These are phyloP conservation scores for Ruditapes philippinarum DNA, from an alignment of 1,140 invertebrate genomes.

Conservation along the genomic window DNA sequence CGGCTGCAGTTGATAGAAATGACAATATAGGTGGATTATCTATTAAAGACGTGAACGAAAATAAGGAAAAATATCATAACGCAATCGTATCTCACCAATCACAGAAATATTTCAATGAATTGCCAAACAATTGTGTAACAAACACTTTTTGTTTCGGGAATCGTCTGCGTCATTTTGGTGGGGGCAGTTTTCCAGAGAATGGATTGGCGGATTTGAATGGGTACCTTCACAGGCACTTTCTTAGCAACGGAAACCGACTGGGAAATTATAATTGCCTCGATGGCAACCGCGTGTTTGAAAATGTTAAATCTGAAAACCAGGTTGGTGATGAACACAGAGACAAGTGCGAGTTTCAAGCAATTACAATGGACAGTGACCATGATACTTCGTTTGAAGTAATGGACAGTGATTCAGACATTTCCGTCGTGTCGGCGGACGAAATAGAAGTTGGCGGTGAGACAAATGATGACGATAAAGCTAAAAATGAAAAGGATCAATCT, in stretches of 20 bases:
- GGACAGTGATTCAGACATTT: constrained; percentile 12
- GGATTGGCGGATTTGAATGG: neutral
- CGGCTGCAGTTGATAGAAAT: neutral
- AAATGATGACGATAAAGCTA: neutral
- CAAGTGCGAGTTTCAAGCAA: neutral
- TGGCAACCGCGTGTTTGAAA: neutral
- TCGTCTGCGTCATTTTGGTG: neutral
- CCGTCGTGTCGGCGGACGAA: neutral
- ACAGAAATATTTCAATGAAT: neutral
- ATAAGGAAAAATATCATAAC: constrained; percentile 14
- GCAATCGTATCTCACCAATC: neutral
- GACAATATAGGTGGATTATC: neutral
- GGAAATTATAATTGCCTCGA: neutral
- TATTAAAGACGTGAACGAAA: constrained; percentile 28
- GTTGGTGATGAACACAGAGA: neutral
- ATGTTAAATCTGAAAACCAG: neutral
- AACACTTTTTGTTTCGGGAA: neutral
- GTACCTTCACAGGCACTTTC: constrained; percentile 16
- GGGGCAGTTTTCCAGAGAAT: neutral
- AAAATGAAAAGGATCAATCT: neutral
- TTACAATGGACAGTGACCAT: neutral
- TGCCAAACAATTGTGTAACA: neutral
- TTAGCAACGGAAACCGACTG: neutral
- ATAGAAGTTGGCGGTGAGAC: neutral
- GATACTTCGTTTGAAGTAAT: neutral